Conservation (phyloP, 2,888 invertebrate species). For the Lutraria lutraria region DNA sequence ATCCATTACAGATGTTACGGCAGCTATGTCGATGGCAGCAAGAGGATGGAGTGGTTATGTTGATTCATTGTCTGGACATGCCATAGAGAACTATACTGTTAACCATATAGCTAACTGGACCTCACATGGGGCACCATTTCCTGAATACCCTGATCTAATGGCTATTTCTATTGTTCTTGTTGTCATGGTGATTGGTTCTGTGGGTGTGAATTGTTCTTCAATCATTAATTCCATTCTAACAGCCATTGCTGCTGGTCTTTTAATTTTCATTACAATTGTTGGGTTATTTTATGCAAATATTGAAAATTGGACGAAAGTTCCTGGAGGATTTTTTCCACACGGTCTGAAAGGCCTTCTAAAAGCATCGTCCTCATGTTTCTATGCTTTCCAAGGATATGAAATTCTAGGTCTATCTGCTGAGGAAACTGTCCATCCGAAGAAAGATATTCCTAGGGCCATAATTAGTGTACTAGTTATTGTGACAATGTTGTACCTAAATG, state of each 20-base stretch:
- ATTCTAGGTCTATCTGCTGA: conserved; percentile 87
- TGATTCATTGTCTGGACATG: conserved; percentile 81
- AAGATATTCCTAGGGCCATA: conserved; percentile 86
- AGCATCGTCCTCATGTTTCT: conserved; percentile 87
- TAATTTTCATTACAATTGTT: conserved; percentile 87
- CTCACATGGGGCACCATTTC: conserved; percentile 72
- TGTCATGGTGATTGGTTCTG: conserved; percentile 76
- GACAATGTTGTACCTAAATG: conserved; percentile 78
- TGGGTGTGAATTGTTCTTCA: conserved; percentile 85
- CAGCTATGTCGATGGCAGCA: conserved; percentile 72
- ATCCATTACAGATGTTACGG: conserved; percentile 61
- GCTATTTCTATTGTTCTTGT: conserved; percentile 88
- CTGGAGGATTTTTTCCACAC: conserved; percentile 83
- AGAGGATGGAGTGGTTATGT: conserved; percentile 87
- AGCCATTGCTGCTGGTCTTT: conserved; percentile 83
- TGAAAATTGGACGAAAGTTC: conserved; percentile 90
- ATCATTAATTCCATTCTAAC: conserved; percentile 86
- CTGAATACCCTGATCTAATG: conserved; percentile 86
- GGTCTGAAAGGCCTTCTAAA: conserved; percentile 84
- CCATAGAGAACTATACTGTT: conserved; percentile 75
- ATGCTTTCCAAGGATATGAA: conserved; percentile 87
- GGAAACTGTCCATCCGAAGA: conserved; percentile 85
- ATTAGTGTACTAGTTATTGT: conserved; percentile 77
- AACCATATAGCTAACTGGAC: conserved; percentile 67
- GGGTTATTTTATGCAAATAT: conserved; percentile 94